These are phyloP conservation scores for Xanthorhoe spadicearia DNA, from an alignment of 2,888 invertebrate species.

Conservation along the genomic window DNA sequence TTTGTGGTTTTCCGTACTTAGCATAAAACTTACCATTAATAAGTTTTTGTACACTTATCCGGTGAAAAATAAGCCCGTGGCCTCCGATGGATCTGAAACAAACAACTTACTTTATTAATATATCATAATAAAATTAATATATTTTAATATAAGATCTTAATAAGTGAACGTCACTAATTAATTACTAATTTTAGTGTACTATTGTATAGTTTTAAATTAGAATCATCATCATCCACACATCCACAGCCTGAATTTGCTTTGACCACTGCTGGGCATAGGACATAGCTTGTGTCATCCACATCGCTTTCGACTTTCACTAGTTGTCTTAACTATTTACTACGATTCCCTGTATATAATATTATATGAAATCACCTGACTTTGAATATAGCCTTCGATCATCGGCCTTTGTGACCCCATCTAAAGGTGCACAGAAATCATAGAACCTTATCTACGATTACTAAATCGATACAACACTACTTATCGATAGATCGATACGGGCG, in stretches of 20 bases:
- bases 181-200: no score
- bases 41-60: conserved; percentile 77
- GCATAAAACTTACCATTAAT: conserved; percentile 74
- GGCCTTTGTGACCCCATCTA: conserved; percentile 7
- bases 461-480: conserved; percentile 42
- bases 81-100: conserved; percentile 74
- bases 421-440: conserved; percentile 15
- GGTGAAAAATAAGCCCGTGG: conserved; percentile 75
- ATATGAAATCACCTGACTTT: not conserved
- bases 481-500: conserved; percentile 77
- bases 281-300: no score
- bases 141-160: no score
- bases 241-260: no score
- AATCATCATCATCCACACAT: no score
- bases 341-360: no score
- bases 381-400: not conserved
- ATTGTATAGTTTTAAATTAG: no score
- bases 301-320: no score
- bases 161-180: no score
- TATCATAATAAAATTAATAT: no score
- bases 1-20: conserved; percentile 40
- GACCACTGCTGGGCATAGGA: no score
- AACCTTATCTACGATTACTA: conserved; percentile 18
- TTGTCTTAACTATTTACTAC: no score
- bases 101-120: conserved; percentile 21